A percentile compares a stretch with the other conserved stretches of the same genome.
These are phyloP conservation scores for Neopipo cinnamomea DNA, from an alignment of 2,113 vertebrate genomes.

Conservation along the genomic window DNA sequence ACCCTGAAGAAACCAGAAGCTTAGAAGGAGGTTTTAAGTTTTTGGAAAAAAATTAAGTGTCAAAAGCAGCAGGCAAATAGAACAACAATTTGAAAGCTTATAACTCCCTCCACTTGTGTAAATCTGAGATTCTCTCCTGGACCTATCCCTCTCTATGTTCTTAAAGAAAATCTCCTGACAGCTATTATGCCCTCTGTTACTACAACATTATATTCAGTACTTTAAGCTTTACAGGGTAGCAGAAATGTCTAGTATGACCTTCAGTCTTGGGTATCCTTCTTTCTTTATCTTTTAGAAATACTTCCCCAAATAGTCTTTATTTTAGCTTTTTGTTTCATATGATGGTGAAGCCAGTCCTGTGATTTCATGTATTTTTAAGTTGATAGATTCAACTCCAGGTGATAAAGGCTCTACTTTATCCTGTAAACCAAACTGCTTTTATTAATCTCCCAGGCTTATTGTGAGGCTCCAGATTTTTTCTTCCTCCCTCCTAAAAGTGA, in stretches of 20 bases:
- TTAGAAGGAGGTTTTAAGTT: conserved; percentile 21
- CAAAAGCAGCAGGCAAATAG: conserved; percentile 6
- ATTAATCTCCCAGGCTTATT: conserved; percentile 12
- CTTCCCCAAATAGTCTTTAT: background rate
- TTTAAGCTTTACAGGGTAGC: background rate
- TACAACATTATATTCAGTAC: background rate
- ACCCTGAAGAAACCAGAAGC: background rate
- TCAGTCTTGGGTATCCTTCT: background rate
- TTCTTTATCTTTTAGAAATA: conserved; percentile 25
- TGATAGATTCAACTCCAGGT: background rate
- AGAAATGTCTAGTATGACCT: background rate
- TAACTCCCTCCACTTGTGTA: background rate
- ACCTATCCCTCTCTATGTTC: background rate
- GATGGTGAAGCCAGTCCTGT: background rate
- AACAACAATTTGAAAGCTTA: conserved; percentile 18
- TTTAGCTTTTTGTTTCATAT: conserved; percentile 30
- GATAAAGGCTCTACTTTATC: conserved; percentile 23
- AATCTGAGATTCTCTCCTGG: background rate
- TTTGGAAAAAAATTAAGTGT: background rate
- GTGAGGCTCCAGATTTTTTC: background rate
- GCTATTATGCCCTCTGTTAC: background rate
- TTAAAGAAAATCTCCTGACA: conserved; percentile 5
- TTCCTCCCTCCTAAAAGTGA: background rate
- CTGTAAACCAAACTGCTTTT: background rate
- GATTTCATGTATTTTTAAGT: conserved; percentile 8